Base-by-base conservation (phyloP, 1,140 invertebrate genomes). In the Belonocnema kinseyi region DNA sequence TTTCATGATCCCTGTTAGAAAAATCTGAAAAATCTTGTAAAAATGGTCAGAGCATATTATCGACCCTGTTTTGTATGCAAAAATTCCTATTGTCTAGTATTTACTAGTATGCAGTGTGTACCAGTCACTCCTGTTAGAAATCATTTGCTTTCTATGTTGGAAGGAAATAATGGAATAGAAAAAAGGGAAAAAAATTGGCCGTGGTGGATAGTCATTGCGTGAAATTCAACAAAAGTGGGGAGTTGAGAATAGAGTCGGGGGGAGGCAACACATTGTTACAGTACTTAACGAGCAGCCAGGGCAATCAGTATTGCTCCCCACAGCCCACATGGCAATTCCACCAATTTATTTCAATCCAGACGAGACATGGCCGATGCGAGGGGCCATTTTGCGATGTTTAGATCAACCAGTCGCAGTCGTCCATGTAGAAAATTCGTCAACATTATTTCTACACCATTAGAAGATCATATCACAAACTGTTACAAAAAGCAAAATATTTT, bases 311-410 rank as follows among this genome's bases (percentile, higher is more conserved):
- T 83, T 77, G 73, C 72, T 79, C 70, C 56, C 77, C 66, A 72
- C 71, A 77, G 72, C 81, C 76, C 52, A 52, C 72, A 66, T 50
- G 74, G 75, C 85, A 88, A 88, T 88, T 88, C 82, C 80, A 80
- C 85, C 89, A 90, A 90, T 90, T 90, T 90, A 85, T 86, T 86
- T 87, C 86, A 88, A 89, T 90, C 85, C 80, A 70, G 72, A 80
- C 81, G 80, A 80, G 82, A 84, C 77, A 88, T 83, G 83, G 85
- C 84, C 80, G 83, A 83, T 81, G 76, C 71, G 78, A 78, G 82
- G 81, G 82, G 81, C 83, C 86, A 88, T 88, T 89, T 88, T 87
- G 85, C 50, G 26, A 66, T 46, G 13, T n/a, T 40, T 33, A 66
- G 40, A 46, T 13, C 56, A 66, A 2, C 26, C 58, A 61, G 14